Evolutionary conservation across 2,113 vertebrate species (phyloP), one percentile per base, ranked within the genome.

Genomic region (Colaptes auratus): DNA sequence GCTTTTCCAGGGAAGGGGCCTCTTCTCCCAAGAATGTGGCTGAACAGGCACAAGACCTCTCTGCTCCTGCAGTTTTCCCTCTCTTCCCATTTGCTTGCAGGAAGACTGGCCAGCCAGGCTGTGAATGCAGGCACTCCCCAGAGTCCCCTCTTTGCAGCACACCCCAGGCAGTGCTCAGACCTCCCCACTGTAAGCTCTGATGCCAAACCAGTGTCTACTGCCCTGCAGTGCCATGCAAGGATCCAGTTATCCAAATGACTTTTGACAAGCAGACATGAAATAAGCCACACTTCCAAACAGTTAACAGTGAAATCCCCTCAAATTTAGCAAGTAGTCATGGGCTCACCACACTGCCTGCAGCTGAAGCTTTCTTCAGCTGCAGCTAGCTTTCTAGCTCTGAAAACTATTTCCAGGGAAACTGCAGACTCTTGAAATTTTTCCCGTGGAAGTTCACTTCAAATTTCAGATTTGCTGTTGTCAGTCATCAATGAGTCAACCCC

Each of bases 131-230:
- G 31, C 9, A 30, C 31, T 36, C 39, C 0, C 2, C 50, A 66
- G 79, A 63, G 42, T 10, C 42, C 10, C 24, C 18, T 31, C 46
- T 75, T 25, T 28, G 53, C 53, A 86, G 63, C 30, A 17, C 5
- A 0, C 12, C 52, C 23, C 42, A 3, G 0, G 9, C 44, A 72
- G n/a, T 0, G 2, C 58, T 61, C 39, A 30, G 46, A 24, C 33
- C 61, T 75, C 21, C 50, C 60, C 25, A 74, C 36, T 2, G 0
- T 10, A 64, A 18, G 52, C 42, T 75, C 55, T 6, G 2, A 59
- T n/a, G 44, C 9, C 55, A 60, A 50, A 75, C 28, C 64, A 64
- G 21, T 7, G 33, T 30, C 59, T 56, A 36, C 36, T 33, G 16
- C 50, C 27, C 53, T 79, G 79, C 52, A 78, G 25, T 6, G 21